Evolutionary conservation across 2,113 vertebrate species (phyloP).

Genomic region (Archocentrus centrarchus): DNA sequence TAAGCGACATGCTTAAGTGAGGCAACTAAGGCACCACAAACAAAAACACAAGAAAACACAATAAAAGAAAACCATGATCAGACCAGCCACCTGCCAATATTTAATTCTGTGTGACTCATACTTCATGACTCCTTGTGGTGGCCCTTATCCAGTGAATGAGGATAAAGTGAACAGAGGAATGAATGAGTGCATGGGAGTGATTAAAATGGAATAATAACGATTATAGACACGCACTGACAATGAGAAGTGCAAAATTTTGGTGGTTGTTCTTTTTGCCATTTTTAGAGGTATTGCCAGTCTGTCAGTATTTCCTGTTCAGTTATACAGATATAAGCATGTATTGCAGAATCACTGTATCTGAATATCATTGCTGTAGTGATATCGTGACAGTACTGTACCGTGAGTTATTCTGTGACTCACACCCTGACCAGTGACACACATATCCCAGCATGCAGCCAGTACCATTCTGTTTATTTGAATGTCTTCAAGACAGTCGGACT

Average conservation of each 20-base stretch:
- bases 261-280: not conserved
- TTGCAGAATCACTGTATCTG: no score
- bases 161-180: not conserved
- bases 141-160: not conserved
- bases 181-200: not conserved
- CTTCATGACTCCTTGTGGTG: not conserved
- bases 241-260: not conserved
- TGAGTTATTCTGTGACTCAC: not conserved
- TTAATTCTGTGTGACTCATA: not conserved
- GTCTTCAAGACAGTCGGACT: not conserved
- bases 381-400: not conserved
- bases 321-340: accelerated
- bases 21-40: not conserved
- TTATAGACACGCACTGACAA: not conserved
- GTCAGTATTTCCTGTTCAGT: not conserved
- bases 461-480: not conserved
- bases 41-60: not conserved
- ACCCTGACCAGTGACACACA: not conserved
- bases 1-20: not conserved
- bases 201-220: not conserved
- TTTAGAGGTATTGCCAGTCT: not conserved
- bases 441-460: not conserved
- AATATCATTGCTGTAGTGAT: not conserved
- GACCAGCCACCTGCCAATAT: not conserved
- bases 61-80: not conserved